These are phyloP conservation scores for Drosophila tsacasi DNA, from an alignment of 1,140 invertebrate species.

Conservation along the genomic window DNA sequence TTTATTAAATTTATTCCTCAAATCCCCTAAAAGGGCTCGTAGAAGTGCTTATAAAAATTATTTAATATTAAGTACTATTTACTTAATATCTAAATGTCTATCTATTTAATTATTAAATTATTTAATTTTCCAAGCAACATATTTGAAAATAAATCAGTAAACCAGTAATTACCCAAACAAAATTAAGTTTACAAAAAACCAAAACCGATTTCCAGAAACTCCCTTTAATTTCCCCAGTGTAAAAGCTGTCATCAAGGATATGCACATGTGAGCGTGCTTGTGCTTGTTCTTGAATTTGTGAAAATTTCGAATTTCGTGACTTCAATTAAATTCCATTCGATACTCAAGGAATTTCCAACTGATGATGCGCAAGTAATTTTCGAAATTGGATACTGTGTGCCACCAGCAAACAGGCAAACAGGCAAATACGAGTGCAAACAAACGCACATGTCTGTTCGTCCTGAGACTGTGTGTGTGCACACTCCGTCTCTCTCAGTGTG, in stretches of 20 bases:
- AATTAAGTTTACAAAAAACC: neutral
- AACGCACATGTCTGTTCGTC: constrained; percentile 29
- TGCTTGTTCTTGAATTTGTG: constrained; percentile 74
- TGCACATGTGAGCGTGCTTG: constrained; percentile 2
- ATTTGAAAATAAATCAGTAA: neutral
- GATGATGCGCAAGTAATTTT: constrained; percentile 83
- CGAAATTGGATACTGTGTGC: constrained; percentile 81
- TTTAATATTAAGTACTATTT: too few species aligned
- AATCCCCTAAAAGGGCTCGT: too few species aligned
- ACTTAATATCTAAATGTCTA: too few species aligned
- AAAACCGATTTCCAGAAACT: neutral
- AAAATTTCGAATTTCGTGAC: constrained; percentile 67
- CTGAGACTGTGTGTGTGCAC: constrained; percentile 3
- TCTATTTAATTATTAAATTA: neutral
- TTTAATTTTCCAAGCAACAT: neutral
- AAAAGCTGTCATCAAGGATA: neutral
- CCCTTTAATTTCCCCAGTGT: neutral
- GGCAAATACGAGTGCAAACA: constrained; percentile 48
- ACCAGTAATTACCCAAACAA: neutral
- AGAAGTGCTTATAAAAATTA: too few species aligned
- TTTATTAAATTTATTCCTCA: too few species aligned
- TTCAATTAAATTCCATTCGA: constrained; percentile 85
- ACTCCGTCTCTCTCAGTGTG: neutral
- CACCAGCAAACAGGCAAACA: constrained; percentile 78
- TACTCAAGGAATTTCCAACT: constrained; percentile 81